A percentile compares a stretch with the other conserved stretches of the same genome.
These are phyloP conservation scores for Polydrusus tereticollis DNA, from an alignment of 2,888 invertebrate genomes.

Conservation along the genomic window DNA sequence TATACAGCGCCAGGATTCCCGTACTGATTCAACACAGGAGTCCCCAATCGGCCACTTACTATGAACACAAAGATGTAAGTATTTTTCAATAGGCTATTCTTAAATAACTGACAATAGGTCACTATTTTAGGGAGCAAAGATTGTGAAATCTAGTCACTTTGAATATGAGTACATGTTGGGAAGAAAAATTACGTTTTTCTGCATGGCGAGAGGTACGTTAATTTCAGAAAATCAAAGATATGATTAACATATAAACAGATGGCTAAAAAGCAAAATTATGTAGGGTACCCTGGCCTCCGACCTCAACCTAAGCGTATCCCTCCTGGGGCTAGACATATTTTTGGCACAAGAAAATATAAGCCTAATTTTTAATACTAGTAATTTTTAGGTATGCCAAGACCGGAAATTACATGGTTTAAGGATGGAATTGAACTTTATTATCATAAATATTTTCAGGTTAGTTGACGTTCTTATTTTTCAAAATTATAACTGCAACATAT, in stretches of 20 bases:
- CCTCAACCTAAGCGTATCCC: no score
- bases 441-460: slow-evolving; percentile 78
- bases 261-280: no score
- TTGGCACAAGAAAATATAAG: no score
- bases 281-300: no score
- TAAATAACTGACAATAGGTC: neutral
- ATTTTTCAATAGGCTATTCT: neutral
- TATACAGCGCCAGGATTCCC: slow-evolving; percentile 69
- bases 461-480: neutral
- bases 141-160: slow-evolving; percentile 78
- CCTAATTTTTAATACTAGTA: no score
- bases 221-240: neutral
- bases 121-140: slow-evolving; percentile 75
- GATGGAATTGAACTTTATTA: slow-evolving; percentile 82
- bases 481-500: no score
- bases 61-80: slow-evolving; percentile 76
- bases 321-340: no score
- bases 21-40: slow-evolving; percentile 72
- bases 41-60: slow-evolving; percentile 73
- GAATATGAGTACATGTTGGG: slow-evolving; percentile 81
- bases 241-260: no score
- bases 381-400: slow-evolving; percentile 73
- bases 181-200: slow-evolving; percentile 82
- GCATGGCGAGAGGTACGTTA: slow-evolving; percentile 74
- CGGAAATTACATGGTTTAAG: slow-evolving; percentile 83